These are phyloP conservation scores for Sorex maritimensis DNA, from an alignment of 2,797 vertebrate species.

Conservation along the genomic window DNA sequence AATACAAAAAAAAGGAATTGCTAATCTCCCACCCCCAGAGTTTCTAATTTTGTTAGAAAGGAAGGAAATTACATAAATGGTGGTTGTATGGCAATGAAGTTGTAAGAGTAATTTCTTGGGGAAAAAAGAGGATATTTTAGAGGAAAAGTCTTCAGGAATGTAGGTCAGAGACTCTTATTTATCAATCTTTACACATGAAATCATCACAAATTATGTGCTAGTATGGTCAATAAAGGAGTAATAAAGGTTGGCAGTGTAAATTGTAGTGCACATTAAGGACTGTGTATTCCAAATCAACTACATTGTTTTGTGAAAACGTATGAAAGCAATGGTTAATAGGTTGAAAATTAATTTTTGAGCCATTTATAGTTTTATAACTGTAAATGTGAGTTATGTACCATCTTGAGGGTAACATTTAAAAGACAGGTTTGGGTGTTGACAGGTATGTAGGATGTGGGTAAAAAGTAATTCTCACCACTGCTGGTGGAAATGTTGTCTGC, in stretches of 20 bases:
- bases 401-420: not conserved
- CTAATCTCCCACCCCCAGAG: no score
- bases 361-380: conserved; percentile 64
- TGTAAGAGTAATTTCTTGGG: not conserved
- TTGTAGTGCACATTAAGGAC: conserved; percentile 60
- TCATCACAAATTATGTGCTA: not conserved
- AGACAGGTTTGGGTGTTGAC: no score
- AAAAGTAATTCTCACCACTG: no score
- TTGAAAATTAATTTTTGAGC: conserved; percentile 57
- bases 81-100: not conserved
- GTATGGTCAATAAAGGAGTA: conserved; percentile 74
- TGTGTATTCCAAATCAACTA: conserved; percentile 49
- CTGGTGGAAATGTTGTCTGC: no score
- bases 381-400: conserved; percentile 33
- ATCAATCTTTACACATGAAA: conserved; percentile 43
- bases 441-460: no score
- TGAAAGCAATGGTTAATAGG: conserved; percentile 39
- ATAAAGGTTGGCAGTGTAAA: conserved; percentile 61
- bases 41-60: not conserved
- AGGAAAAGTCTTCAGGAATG: conserved; percentile 36
- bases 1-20: no score
- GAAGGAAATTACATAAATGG: not conserved
- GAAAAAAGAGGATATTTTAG: not conserved
- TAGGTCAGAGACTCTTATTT: conserved; percentile 63
- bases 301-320: conserved; percentile 66